Evolutionary conservation across 2,113 vertebrate species (phyloP), one percentile per base, ranked within the genome.

Genomic region (Leucoraja erinaceus): DNA sequence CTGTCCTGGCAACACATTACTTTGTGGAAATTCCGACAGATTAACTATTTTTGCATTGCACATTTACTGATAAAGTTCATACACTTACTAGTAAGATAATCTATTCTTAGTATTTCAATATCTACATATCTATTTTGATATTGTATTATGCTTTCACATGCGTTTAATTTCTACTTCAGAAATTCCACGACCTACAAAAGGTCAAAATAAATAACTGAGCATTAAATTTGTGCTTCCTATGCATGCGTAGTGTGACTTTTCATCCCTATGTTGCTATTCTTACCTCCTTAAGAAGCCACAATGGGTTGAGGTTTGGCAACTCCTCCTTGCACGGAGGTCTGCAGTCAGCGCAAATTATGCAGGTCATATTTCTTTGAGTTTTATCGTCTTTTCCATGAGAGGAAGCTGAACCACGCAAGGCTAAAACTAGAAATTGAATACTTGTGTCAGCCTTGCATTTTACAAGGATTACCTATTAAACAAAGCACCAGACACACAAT

Each of bases 361-460:
- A 38, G 38, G 66, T 72, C 33, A 18, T 54, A 91, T 91, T 91
- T 91, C 33, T 72, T 25, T 16, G 70, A 38, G 5, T 91, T 47
- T 47, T 72, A 72, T 91, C 22, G 28, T 47, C 33, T 47, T 91
- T 91, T 72, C 33, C 20, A 54, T 22, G 61, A 68, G 63, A 90
- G n/a, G 66, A 38, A 70, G 16, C 68, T 33, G 5, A 70, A 70
- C 16, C 90, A 47, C 33, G 9, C 90, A 20, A 72, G 68, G 4
- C 90, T 72, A 54, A 91, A 91, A 25, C 9, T 7, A 47, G 88
- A 91, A 91, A 72, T 91, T 54, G 25, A 91, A 91, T 47, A 10
- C 33, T 91, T 25, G 47, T 91, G 10, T 28, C 31, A 70, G 63
- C 63, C 61, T 70, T 33, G 31, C 33, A 20, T 84, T 31, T 72